These are phyloP conservation scores for Xerus inauris DNA, from an alignment of 2,113 vertebrate species.

Conservation along the genomic window DNA sequence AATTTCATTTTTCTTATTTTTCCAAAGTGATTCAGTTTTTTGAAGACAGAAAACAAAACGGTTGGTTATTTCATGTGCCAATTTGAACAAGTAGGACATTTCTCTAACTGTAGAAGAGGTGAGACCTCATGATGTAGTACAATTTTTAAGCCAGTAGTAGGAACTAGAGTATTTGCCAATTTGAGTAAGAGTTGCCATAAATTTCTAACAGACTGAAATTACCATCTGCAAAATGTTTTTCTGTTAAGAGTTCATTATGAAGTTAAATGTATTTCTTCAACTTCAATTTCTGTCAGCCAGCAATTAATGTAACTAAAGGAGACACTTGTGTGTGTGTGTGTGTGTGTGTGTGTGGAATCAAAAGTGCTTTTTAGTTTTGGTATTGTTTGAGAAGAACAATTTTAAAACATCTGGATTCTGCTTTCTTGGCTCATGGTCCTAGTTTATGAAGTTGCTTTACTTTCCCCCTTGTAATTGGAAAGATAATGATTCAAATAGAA, in stretches of 20 bases:
- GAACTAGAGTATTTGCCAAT: not conserved
- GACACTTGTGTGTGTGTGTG: not conserved
- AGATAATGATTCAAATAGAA: not conserved
- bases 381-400: constrained; percentile 8
- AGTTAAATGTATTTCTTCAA: constrained; percentile 26
- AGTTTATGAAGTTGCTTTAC: not conserved
- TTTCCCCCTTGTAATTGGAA: not conserved
- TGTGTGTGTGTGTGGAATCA: not conserved
- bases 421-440: constrained; percentile 7
- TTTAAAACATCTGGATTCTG: constrained; percentile 47
- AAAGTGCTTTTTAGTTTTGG: constrained; percentile 49
- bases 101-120: not conserved
- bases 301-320: constrained; percentile 34
- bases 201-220: constrained; percentile 15
- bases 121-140: rapidly evolving
- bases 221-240: not conserved
- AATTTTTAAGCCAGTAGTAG: not conserved
- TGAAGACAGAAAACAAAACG: not conserved
- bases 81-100: not conserved
- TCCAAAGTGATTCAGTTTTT: not conserved
- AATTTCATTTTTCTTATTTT: constrained; percentile 36
- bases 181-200: not conserved
- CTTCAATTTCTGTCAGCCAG: constrained; percentile 26
- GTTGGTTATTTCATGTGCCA: not conserved
- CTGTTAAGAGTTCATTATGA: not conserved